Percentiles rank a stretch among this genome's conserved stretches.
phyloP scores from a whole-genome alignment of 2,113 vertebrate genomes.

The Hirundichthys speculiger region DNA sequence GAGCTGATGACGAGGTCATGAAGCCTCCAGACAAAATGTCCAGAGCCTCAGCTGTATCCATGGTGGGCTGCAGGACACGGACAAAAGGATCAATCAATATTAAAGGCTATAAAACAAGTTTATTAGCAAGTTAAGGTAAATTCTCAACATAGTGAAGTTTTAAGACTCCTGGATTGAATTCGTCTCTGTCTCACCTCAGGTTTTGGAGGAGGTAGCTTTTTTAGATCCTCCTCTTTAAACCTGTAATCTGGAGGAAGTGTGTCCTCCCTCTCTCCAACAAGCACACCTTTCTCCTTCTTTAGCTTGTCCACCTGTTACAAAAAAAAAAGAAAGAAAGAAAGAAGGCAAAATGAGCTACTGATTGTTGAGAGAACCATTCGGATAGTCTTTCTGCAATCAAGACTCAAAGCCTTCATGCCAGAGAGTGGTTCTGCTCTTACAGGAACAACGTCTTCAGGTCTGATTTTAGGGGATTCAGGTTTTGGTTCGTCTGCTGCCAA shows the following conservation, averaged over 20 bases:
- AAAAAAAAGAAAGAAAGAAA: not conserved
- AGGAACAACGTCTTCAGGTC: conserved; percentile 66
- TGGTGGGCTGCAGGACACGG: conserved; percentile 57
- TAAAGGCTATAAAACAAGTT: too few relatives aligned
- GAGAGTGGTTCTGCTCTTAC: conserved; percentile 37
- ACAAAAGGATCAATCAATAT: not conserved
- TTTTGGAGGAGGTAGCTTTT: conserved; percentile 60
- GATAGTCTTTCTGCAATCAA: not conserved
- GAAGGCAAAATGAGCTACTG: not conserved
- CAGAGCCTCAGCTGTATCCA: conserved; percentile 70
- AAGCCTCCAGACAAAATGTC: conserved; percentile 77
- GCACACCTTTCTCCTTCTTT: conserved; percentile 66
- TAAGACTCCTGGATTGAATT: not conserved
- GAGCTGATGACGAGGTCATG: conserved; percentile 37
- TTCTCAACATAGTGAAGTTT: too few relatives aligned
- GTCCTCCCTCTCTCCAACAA: conserved; percentile 74
- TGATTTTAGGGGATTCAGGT: conserved; percentile 64
- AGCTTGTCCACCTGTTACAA: conserved; percentile 66
- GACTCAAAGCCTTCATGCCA: not conserved
- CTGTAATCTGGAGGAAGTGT: conserved; percentile 71
- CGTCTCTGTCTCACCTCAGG: conserved; percentile 61
- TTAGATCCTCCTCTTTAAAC: conserved; percentile 55
- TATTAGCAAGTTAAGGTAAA: too few relatives aligned
- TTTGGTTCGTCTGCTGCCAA: conserved; percentile 54
- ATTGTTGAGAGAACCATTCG: too few relatives aligned